These are phyloP conservation scores for Labrus mixtus DNA, from an alignment of 2,113 vertebrate genomes.

Conservation along the genomic window DNA sequence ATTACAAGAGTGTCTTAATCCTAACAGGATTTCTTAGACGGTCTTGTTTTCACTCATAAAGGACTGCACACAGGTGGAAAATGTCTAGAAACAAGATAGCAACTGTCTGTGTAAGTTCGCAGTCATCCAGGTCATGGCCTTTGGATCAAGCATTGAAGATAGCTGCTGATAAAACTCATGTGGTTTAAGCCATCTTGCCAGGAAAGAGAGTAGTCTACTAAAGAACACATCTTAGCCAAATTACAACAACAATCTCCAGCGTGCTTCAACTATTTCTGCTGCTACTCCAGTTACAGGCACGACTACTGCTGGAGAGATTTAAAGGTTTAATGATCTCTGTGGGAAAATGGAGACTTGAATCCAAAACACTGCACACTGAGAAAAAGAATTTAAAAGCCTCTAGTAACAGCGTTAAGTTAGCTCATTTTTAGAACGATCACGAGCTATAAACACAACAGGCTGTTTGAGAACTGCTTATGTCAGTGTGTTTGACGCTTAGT, in stretches of 20 bases:
- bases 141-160: not conserved
- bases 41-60: constrained; percentile 7
- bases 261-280: not conserved
- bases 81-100: not conserved
- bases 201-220: not conserved
- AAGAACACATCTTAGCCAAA: constrained; percentile 1
- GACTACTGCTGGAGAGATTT: not conserved
- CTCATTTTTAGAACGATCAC: not conserved
- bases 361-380: not conserved
- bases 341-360: not conserved
- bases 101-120: too few relatives aligned
- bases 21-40: not conserved
- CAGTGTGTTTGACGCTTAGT: constrained; percentile 3
- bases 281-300: not conserved
- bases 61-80: not conserved
- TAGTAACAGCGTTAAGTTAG: not conserved
- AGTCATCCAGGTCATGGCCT: too few relatives aligned
- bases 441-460: not conserved
- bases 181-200: too few relatives aligned
- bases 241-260: constrained; percentile 6
- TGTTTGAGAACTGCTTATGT: not conserved
- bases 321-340: constrained; percentile 2
- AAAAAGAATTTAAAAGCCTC: not conserved
- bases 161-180: not conserved
- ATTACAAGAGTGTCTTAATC: constrained; percentile 6